These are phyloP conservation scores for Aythya baeri DNA, from an alignment of 2,113 vertebrate genomes.

Conservation along the genomic window DNA sequence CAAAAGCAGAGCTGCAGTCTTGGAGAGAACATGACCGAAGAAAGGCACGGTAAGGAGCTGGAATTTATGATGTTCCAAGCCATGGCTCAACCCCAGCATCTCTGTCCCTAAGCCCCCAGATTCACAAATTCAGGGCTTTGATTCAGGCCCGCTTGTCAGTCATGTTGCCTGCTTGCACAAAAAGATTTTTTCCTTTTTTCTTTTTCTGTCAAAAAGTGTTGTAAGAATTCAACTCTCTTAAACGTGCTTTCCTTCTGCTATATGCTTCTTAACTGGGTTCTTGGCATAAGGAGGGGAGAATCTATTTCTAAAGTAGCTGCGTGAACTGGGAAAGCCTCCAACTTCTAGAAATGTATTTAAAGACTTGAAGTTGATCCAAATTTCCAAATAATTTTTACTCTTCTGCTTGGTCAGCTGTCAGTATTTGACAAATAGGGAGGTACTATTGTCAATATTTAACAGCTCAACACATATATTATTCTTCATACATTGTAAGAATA, in stretches of 20 bases:
- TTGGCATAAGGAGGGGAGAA: constrained; percentile 45
- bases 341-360: constrained; percentile 4
- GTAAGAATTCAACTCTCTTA: background rate
- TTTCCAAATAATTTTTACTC: constrained; percentile 17
- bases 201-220: background rate
- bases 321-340: constrained; percentile 48
- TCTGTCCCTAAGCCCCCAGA: background rate
- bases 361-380: constrained; percentile 32
- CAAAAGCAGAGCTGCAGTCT: background rate
- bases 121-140: background rate
- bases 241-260: constrained; percentile 3
- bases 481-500: constrained; percentile 25
- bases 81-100: background rate
- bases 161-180: background rate
- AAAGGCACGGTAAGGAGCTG: background rate
- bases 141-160: background rate
- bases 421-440: constrained; percentile 47
- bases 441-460: constrained; percentile 44
- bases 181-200: background rate
- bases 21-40: background rate
- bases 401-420: constrained; percentile 57
- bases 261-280: constrained; percentile 42
- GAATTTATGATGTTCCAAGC: background rate
- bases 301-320: constrained; percentile 39
- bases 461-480: constrained; percentile 52